A percentile compares a stretch with the other conserved stretches of the same genome.
These are phyloP conservation scores for Pocillopora verrucosa DNA, from an alignment of 64 coral and sea anemone genomes.

Conservation along the genomic window DNA sequence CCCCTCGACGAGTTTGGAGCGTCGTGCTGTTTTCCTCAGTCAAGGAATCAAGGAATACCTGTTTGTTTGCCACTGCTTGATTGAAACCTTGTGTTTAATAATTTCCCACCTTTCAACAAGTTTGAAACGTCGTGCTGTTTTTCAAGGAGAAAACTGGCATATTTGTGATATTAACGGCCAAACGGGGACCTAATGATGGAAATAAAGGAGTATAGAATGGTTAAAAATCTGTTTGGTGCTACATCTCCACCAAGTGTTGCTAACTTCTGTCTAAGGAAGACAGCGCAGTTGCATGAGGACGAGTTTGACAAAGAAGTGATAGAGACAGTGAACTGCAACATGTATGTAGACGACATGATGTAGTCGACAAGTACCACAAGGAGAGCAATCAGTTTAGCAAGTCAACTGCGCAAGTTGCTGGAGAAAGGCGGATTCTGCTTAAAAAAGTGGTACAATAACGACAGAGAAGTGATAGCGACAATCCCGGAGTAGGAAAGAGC, in stretches of 20 bases:
- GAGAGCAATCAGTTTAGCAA: neutral
- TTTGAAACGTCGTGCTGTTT: too few species aligned
- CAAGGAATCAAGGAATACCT: too few species aligned
- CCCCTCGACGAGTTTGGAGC: too few species aligned
- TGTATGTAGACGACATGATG: conserved; percentile 62
- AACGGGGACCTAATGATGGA: conserved; percentile 39
- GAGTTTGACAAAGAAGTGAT: neutral
- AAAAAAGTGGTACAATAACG: conserved; percentile 62
- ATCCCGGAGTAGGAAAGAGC: conserved; percentile 49
- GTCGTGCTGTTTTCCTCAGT: too few species aligned
- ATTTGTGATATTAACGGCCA: too few species aligned
- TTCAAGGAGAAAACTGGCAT: too few species aligned
- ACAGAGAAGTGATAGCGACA: neutral
- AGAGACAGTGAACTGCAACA: conserved; percentile 33
- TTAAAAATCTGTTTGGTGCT: conserved; percentile 44
- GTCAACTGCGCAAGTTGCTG: conserved; percentile 10
- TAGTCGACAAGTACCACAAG: conserved; percentile 13
- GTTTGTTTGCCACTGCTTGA: too few species aligned
- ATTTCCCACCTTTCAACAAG: too few species aligned
- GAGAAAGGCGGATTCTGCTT: conserved; percentile 33
- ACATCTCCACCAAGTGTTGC: conserved; percentile 45
- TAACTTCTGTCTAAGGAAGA: conserved; percentile 25
- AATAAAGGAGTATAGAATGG: conserved; percentile 37
- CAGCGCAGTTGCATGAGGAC: conserved; percentile 5
- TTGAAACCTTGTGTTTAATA: too few species aligned